A percentile compares a stretch with the other conserved stretches of the same genome.
phyloP scores from a whole-genome alignment of 2,113 vertebrate genomes.

The Oncorhynchus clarkii region DNA sequence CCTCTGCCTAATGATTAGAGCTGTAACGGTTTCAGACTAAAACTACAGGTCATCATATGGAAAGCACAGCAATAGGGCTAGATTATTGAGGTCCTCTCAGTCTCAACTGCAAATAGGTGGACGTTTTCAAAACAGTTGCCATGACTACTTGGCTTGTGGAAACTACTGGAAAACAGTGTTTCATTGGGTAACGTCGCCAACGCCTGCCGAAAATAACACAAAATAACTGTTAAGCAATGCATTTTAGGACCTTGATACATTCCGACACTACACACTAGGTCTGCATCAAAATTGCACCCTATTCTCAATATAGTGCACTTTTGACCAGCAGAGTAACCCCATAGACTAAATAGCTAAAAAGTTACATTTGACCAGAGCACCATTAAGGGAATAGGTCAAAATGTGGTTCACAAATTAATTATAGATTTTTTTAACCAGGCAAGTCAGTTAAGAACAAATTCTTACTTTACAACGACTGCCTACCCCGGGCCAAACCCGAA shows the following conservation, averaged over 20 bases:
- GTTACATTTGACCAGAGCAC: no score
- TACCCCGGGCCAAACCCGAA: no score
- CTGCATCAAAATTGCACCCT: no score
- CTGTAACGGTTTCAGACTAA: neutral
- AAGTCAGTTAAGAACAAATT: no score
- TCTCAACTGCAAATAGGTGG: constrained; percentile 47
- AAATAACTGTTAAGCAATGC: constrained; percentile 52
- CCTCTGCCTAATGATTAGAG: neutral
- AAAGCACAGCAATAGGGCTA: constrained; percentile 4
- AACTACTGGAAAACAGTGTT: constrained; percentile 28
- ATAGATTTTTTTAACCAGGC: no score
- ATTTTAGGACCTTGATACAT: neutral
- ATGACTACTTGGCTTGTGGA: constrained; percentile 50
- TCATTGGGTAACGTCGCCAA: constrained; percentile 24
- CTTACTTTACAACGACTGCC: no score
- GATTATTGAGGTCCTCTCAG: constrained; percentile 13
- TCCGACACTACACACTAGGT: no score
- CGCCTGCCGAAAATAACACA: constrained; percentile 44
- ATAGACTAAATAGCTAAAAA: no score
- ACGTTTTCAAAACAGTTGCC: constrained; percentile 43
- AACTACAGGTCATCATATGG: constrained; percentile 24
- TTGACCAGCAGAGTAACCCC: no score
- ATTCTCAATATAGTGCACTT: no score
- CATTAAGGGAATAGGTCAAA: no score
- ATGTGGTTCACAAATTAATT: no score